Evolutionary conservation across 2,113 vertebrate genomes (phyloP).

Genomic region (Phylloscopus trochiloides): DNA sequence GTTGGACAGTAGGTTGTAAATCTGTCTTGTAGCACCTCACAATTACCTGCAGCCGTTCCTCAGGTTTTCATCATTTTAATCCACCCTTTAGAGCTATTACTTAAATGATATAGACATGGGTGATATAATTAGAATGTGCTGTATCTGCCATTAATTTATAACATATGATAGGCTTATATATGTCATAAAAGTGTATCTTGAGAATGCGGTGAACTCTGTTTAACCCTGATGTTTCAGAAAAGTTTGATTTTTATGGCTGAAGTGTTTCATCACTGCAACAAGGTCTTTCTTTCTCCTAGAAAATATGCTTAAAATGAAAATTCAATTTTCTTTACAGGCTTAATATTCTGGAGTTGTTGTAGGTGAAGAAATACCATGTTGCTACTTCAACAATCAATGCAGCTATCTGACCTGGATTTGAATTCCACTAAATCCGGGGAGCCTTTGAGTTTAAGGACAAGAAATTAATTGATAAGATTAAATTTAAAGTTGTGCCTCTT

Average conservation of each 20-base stretch:
- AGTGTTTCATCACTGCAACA: not conserved
- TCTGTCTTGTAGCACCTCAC: not conserved
- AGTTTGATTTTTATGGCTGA: slow-evolving; percentile 46
- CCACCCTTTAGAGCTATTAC: slow-evolving; percentile 59
- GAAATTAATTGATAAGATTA: not conserved
- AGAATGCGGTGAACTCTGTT: slow-evolving; percentile 60
- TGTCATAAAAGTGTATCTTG: slow-evolving; percentile 58
- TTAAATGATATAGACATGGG: slow-evolving; percentile 52
- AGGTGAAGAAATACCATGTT: not conserved
- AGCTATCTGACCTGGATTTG: not conserved
- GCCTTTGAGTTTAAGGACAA: not conserved
- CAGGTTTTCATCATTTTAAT: slow-evolving; percentile 50
- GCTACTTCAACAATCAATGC: not conserved
- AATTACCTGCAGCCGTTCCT: slow-evolving; percentile 11
- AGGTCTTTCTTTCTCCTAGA: not conserved
- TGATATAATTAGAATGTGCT: slow-evolving; percentile 54
- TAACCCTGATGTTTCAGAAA: slow-evolving; percentile 56
- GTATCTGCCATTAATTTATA: slow-evolving; percentile 57
- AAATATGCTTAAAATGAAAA: slow-evolving; percentile 3
- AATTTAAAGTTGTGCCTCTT: not conserved
- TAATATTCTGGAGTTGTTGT: not conserved
- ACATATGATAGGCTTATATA: slow-evolving; percentile 59
- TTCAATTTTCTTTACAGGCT: not conserved
- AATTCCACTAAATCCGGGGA: not conserved
- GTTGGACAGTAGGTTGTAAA: slow-evolving; percentile 56